Evolutionary conservation across 2,113 vertebrate genomes (phyloP), one percentile per base, ranked within the genome.

Genomic region (Panthera uncia): DNA sequence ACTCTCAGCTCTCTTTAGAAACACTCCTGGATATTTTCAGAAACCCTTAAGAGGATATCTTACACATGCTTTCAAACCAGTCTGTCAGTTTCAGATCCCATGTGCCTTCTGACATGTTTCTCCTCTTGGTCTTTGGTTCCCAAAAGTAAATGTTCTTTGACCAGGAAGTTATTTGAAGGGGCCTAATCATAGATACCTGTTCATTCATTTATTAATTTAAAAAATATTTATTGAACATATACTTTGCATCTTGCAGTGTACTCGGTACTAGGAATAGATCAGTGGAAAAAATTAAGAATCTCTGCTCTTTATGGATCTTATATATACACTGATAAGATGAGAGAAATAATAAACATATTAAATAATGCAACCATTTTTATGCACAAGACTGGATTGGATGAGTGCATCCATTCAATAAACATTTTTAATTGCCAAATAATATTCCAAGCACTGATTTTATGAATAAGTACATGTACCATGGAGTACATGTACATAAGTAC

Each of bases 311-410:
- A 38, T 73, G 12, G 18, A 7, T 78, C 16, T 95, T 45, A 76
- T 55, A 65, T 45, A 76, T 63, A 65, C 65, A 82, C 33, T 89
- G 5, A 25, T 48, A 89, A 86, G 21, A 78, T 2, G 52, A 94
- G 27, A 85, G 29, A 92, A 36, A 93, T 19, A 83, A 78, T 92
- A 87, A 82, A 36, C 13, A 87, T 86, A 94, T 66, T 89, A 85
- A 83, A 31, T 57, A 68, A 82, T 29, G 12, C 69, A 63, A 73
- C 15, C 33, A 41, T 95, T 89, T 83, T 96, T 88, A 25, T 84
- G 12, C 19, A 85, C 14, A n/a, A 61, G 15, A 89, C 25, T 95
- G 41, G 21, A 82, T 61, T 94, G 61, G 21, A 93, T 71, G 33
- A 50, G 11, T 85, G 5, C 9, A 78, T 88, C 82, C 61, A 89